Conservation (phyloP, 92 coral and sea anemone genomes). For the Pocillopora meandrina region DNA sequence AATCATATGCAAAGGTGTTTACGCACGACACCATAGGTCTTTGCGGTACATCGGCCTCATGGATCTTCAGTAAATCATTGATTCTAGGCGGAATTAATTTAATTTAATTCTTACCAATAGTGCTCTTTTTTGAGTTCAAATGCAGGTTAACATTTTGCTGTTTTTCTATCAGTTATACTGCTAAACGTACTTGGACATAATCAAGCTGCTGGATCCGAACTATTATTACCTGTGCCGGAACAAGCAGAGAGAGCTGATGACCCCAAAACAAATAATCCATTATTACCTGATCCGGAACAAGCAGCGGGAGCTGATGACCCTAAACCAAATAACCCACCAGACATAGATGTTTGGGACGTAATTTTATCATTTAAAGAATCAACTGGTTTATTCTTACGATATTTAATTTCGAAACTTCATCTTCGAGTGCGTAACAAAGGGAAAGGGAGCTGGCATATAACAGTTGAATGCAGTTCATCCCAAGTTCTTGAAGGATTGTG, state of each 20-base stretch:
- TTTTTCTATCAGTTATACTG: too few relatives aligned
- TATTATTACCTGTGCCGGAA: not conserved
- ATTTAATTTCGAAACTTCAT: not conserved
- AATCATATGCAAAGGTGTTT: too few relatives aligned
- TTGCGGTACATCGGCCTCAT: too few relatives aligned
- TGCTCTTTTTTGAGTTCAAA: too few relatives aligned
- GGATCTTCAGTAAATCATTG: too few relatives aligned
- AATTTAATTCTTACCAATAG: too few relatives aligned
- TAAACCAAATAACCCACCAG: not conserved
- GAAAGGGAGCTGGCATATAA: slow-evolving; percentile 1
- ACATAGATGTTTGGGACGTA: not conserved
- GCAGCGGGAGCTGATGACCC: not conserved
- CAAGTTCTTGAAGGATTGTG: not conserved
- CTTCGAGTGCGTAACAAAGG: not conserved
- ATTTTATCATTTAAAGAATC: not conserved
- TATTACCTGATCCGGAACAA: not conserved
- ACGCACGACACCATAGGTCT: too few relatives aligned
- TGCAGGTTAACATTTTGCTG: too few relatives aligned
- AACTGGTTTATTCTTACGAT: not conserved
- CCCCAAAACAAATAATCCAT: not conserved
- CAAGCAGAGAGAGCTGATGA: not conserved
- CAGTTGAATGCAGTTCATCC: slow-evolving; percentile 1
- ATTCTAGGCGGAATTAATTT: too few relatives aligned
- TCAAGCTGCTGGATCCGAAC: too few relatives aligned
- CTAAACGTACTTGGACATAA: too few relatives aligned